Evolutionary conservation across 2,888 invertebrate species (phyloP).

Genomic region (Charanyca ferruginea): DNA sequence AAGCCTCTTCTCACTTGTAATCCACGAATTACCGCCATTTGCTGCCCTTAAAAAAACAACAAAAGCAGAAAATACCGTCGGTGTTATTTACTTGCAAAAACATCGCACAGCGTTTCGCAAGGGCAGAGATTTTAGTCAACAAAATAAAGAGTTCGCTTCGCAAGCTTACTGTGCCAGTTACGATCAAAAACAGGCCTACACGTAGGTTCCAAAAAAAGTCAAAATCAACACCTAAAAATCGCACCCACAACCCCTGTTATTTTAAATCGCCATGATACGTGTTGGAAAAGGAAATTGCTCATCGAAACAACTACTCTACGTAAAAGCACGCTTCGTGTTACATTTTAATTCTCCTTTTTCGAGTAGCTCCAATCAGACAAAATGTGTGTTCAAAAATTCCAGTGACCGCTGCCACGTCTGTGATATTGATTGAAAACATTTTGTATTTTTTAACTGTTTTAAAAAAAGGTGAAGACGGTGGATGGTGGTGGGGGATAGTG

Average conservation of each 20-base stretch:
- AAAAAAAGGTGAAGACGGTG: too few relatives aligned
- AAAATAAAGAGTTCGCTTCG: conserved; percentile 42
- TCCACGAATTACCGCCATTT: background rate
- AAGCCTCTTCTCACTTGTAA: background rate
- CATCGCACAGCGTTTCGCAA: conserved; percentile 49
- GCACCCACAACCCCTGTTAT: too few relatives aligned
- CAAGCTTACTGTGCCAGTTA: conserved; percentile 40
- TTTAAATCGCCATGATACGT: background rate
- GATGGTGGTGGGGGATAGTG: too few relatives aligned
- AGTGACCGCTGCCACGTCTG: background rate
- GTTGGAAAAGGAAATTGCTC: background rate
- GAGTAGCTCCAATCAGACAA: background rate
- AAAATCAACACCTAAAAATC: background rate
- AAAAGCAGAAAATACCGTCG: conserved; percentile 11
- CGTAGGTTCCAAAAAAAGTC: background rate
- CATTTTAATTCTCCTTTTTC: background rate
- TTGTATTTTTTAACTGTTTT: background rate
- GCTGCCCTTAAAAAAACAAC: conserved; percentile 22
- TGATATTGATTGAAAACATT: background rate
- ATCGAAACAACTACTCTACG: background rate
- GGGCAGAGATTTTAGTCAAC: conserved; percentile 19
- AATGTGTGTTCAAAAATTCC: background rate
- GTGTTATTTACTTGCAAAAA: conserved; percentile 15
- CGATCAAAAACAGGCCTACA: background rate
- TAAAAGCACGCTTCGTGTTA: background rate